A percentile compares a stretch with the other conserved stretches of the same genome.
Evolutionary conservation across 2,113 vertebrate species (phyloP).

Genomic region (Myanophis thanlyinensis): DNA sequence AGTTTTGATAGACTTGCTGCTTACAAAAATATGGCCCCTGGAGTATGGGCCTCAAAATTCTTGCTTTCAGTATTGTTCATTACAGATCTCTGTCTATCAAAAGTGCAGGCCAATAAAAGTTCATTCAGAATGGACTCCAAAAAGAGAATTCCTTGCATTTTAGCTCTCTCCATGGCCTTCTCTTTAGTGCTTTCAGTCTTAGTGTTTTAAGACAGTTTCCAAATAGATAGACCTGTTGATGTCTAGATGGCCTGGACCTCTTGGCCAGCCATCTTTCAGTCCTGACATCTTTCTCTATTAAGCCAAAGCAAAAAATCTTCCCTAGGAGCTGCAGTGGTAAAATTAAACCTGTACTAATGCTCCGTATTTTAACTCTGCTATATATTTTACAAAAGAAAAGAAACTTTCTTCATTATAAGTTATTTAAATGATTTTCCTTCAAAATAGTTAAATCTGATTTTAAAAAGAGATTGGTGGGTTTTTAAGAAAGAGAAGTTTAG

Average conservation of each 20-base stretch:
- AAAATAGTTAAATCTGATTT: not conserved
- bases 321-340: slow-evolving; percentile 2
- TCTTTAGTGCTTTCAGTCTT: not conserved
- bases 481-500: not conserved
- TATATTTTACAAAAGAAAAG: not conserved
- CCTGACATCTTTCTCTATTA: not conserved
- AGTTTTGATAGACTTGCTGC: slow-evolving; percentile 53
- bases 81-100: slow-evolving; percentile 39
- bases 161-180: not conserved
- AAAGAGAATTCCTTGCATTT: not conserved
- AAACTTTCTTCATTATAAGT: not conserved
- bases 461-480: not conserved
- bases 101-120: not conserved
- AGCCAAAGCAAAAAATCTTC: not conserved
- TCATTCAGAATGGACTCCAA: not conserved
- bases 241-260: not conserved
- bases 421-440: not conserved
- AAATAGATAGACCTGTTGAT: not conserved
- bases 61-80: slow-evolving; percentile 39
- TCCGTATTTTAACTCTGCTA: not conserved
- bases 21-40: slow-evolving; percentile 51
- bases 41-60: slow-evolving; percentile 32
- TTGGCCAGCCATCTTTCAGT: not conserved
- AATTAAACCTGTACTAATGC: slow-evolving; percentile 50
- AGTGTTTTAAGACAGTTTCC: not conserved